Base-by-base conservation (phyloP, 2,113 vertebrate species). In the Apodemus sylvaticus region DNA sequence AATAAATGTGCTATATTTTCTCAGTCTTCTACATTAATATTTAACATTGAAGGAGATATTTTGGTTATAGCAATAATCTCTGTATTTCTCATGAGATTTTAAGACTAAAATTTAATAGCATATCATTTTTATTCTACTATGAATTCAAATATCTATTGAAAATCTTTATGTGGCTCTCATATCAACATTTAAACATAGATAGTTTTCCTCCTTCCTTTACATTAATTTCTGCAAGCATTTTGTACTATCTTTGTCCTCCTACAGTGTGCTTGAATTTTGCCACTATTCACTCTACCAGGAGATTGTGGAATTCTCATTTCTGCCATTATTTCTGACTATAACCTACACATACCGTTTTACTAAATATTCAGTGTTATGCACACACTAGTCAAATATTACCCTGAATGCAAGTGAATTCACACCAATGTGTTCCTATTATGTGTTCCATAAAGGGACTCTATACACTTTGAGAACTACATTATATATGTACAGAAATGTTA, bases 381-480 rank as follows among this genome's bases (percentile, higher is more conserved):
- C 0, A 94, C 4, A 60, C 0, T 3, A 92, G 10, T 0, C 34
- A n/a, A 29, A 81, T 39, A 55, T 1, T 39, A 17, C 14, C 34
- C 68, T 7, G 8, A 87, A 94, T 36, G 55, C 20, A 90, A 7
- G 4, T 39, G 1, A 8, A 77, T 13, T 71, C 26, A 74, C n/a
- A 70, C 36, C 29, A 66, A 66, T 12, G 34, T 29, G 11, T 7
- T 20, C 62, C 0, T 12, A 3, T 53, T 55, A 83, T 3, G 64
- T 51, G 5, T 4, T 39, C 26, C 26, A 42, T 36, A n/a, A 71
- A 48, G 48, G 79, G 2, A 58, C 11, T 31, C 7, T 16, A 24
- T 0, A 2, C 0, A 14, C 48, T 20, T 31, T 26, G 7, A 34
- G 51, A 14, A 16, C 0, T 42, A 12, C 24, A 0, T 0, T 42